Percentiles rank a stretch among this genome's conserved stretches.
These are phyloP conservation scores for Coptotermes formosanus DNA, from an alignment of 1,140 invertebrate genomes.

Conservation along the genomic window DNA sequence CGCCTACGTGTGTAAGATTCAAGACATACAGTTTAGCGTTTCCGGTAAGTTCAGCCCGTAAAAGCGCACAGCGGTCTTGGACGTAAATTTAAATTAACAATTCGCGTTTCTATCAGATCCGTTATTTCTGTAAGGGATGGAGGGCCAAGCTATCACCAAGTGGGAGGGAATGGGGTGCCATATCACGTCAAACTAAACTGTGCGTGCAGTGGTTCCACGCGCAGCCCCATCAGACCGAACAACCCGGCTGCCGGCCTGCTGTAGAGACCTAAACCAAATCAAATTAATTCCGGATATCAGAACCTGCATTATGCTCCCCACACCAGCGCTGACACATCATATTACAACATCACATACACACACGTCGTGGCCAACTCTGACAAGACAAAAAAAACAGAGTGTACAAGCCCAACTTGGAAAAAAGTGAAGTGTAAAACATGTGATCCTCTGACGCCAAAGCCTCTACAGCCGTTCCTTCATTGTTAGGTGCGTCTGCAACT, in stretches of 20 bases:
- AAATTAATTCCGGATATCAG: conserved; percentile 35
- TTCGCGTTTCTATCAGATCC: not conserved
- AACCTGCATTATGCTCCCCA: not conserved
- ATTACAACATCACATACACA: conserved; percentile 29
- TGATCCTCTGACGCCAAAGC: no score
- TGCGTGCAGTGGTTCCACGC: not conserved
- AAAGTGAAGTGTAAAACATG: not conserved
- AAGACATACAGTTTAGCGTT: no score
- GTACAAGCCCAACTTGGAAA: not conserved
- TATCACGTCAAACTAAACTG: not conserved
- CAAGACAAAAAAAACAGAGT: not conserved
- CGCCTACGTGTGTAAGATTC: no score
- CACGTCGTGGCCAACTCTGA: not conserved
- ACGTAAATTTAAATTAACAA: no score
- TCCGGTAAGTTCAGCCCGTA: no score
- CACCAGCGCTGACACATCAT: conserved; percentile 28
- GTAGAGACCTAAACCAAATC: conserved; percentile 31
- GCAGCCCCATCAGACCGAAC: not conserved
- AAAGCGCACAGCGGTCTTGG: no score
- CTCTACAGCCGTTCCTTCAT: no score
- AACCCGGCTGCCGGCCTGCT: not conserved
- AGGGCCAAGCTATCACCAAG: not conserved
- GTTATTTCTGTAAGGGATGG: not conserved
- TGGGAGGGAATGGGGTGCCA: not conserved
- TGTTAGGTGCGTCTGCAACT: no score